These are phyloP conservation scores for Mirounga angustirostris DNA, from an alignment of 2,113 vertebrate species.

Conservation along the genomic window DNA sequence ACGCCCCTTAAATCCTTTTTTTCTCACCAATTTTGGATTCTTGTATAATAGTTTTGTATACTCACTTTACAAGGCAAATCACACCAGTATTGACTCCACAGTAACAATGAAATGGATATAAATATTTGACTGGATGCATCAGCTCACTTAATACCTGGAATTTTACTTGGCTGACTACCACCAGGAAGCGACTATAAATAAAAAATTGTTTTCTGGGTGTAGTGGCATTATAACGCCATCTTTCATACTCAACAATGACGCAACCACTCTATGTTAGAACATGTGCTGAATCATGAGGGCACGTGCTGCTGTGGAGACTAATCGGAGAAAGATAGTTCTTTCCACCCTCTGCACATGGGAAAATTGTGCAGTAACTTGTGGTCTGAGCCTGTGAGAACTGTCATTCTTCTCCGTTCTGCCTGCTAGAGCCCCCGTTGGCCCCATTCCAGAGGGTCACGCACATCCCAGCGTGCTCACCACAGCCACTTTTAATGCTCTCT, in stretches of 20 bases:
- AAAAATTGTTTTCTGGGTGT: slow-evolving; percentile 13
- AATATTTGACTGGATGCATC: not conserved
- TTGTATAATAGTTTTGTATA: not conserved
- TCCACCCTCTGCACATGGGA: not conserved
- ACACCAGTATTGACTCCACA: not conserved
- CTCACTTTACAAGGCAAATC: not conserved
- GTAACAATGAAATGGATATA: slow-evolving; percentile 19
- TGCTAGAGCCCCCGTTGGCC: not conserved
- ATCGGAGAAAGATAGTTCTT: not conserved
- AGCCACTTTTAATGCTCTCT: not conserved
- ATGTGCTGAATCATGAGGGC: not conserved
- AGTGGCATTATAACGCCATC: not conserved
- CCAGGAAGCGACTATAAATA: slow-evolving; percentile 25
- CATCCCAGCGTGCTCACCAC: not conserved
- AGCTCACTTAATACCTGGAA: slow-evolving; percentile 10
- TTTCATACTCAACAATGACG: slow-evolving; percentile 27
- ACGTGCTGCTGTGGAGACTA: not conserved
- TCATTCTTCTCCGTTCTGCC: not conserved
- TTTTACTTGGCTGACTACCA: slow-evolving; percentile 48
- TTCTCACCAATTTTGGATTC: slow-evolving; percentile 14
- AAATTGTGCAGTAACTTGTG: slow-evolving; percentile 1
- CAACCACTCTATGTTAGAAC: not conserved
- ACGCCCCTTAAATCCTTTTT: not conserved
- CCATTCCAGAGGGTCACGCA: not conserved
- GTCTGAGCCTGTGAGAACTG: not conserved